Conservation (phyloP, 1,140 invertebrate species). For the Dreissena rostriformis region DNA sequence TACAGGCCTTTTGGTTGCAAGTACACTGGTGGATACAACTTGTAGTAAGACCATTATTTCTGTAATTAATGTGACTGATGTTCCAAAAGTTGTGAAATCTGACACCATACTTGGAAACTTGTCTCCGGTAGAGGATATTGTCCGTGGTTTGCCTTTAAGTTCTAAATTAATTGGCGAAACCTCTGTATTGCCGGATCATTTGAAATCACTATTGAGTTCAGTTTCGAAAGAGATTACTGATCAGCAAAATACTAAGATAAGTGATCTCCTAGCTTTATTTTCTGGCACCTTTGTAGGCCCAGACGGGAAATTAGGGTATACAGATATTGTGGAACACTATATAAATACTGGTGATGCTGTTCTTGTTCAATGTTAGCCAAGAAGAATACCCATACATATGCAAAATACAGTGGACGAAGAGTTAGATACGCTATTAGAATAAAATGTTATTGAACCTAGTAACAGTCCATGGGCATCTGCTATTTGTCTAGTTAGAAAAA, state of each 20-base stretch:
- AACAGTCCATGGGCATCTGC: slow-evolving; percentile 82
- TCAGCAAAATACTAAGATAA: slow-evolving; percentile 1
- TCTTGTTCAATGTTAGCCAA: slow-evolving; percentile 42
- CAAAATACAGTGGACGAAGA: slow-evolving; percentile 30
- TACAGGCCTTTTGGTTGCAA: slow-evolving; percentile 32
- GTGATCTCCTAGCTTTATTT: slow-evolving; percentile 14
- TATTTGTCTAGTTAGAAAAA: slow-evolving; percentile 81
- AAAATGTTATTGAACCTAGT: slow-evolving; percentile 76
- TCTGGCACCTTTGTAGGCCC: slow-evolving; percentile 54
- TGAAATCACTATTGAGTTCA: slow-evolving; percentile 24
- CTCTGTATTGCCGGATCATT: slow-evolving; percentile 48
- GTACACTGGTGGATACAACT: slow-evolving; percentile 14
- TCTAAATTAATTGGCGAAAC: too few relatives aligned
- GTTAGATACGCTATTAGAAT: slow-evolving; percentile 67
- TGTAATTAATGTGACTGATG: slow-evolving; percentile 29
- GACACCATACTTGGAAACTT: slow-evolving; percentile 2
- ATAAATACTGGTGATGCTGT: slow-evolving; percentile 51
- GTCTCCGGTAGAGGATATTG: neutral
- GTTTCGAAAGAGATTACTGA: neutral
- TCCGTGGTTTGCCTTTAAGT: too few relatives aligned
- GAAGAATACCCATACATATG: slow-evolving; percentile 24
- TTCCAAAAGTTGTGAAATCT: neutral
- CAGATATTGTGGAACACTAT: slow-evolving; percentile 40
- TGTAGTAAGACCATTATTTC: neutral
- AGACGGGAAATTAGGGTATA: slow-evolving; percentile 52